phyloP scores from a whole-genome alignment of 30 jellyfish, hydroid and myxozoan genomes.

The Mastigias papua region DNA sequence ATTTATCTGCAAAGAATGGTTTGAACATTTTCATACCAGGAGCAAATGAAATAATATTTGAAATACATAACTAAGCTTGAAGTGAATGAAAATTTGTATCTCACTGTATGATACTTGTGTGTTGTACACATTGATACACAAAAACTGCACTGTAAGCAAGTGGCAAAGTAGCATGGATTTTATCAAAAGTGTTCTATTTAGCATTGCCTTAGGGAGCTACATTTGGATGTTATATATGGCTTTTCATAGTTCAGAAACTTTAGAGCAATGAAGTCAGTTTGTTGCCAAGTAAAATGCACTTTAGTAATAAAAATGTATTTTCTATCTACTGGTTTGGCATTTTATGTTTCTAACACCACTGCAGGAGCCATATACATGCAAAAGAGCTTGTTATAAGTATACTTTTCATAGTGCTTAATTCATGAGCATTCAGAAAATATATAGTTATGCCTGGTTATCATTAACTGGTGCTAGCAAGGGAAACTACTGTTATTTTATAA shows the following conservation, averaged over 20 bases:
- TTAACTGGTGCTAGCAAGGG: not conserved
- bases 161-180: not conserved
- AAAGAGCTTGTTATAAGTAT: not conserved
- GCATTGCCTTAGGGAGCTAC: too few species aligned
- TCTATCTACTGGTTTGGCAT: not conserved
- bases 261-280: too few species aligned
- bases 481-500: not conserved
- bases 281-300: too few species aligned
- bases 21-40: not conserved
- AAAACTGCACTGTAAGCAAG: not conserved
- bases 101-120: not conserved
- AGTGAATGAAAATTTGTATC: not conserved
- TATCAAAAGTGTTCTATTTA: not conserved
- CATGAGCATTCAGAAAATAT: not conserved
- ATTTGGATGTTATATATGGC: not conserved
- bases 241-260: too few species aligned
- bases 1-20: not conserved
- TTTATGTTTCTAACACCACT: not conserved
- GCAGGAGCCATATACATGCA: not conserved
- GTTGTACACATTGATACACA: not conserved
- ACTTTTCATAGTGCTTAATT: not conserved
- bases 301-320: not conserved
- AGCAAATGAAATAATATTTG: not conserved
- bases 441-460: not conserved
- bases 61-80: not conserved